Evolutionary conservation across 2,888 invertebrate genomes (phyloP), one percentile per base, ranked within the genome.

Genomic region (Prenolepis imparis): DNA sequence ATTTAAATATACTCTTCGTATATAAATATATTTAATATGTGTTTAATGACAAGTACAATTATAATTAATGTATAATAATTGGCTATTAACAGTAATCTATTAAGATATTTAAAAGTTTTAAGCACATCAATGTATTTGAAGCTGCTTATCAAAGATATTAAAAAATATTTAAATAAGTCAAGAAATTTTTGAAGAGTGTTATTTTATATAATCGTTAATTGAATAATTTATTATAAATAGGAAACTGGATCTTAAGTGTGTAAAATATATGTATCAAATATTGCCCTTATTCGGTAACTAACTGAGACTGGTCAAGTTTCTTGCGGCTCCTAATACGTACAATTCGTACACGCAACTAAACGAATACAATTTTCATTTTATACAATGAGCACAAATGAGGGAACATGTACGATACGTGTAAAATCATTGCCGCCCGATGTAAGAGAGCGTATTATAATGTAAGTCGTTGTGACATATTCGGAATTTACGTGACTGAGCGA

Each of bases 401-500:
- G 78, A 72, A 59, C 72, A 59, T 61, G 70, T 67, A 4, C 32
- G 39, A 52, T 41, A 55, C 68, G 55, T 70, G 78, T 78, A 78
- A 70, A 70, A 70, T 32, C 44, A 32, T 18, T 24, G 21, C 59
- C n/a, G 72, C 11, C 24, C 32, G 72, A 48, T 68, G 52, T 68
- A 55, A 55, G 48, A 18, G 48, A 18, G 68, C 44, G 44, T 36
- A 80, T 72, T 72, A 72, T 72, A 72, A 72, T 72, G 44, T 36
- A 36, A 32, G 59, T 24, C 59, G 70, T 70, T 32, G 78, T 70
- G 78, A 80, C 78, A 72, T 72, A 59, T 72, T 80, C 72, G 72
- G 77, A 59, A 72, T 59, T 80, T 59, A 80, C 78, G 78, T 78
- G 78, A 78, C 59, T 55, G 48, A 52, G 36, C 44, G 44, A 44